Evolutionary conservation across 2,797 vertebrate species (phyloP).

Genomic region (Malacoraja senta): DNA sequence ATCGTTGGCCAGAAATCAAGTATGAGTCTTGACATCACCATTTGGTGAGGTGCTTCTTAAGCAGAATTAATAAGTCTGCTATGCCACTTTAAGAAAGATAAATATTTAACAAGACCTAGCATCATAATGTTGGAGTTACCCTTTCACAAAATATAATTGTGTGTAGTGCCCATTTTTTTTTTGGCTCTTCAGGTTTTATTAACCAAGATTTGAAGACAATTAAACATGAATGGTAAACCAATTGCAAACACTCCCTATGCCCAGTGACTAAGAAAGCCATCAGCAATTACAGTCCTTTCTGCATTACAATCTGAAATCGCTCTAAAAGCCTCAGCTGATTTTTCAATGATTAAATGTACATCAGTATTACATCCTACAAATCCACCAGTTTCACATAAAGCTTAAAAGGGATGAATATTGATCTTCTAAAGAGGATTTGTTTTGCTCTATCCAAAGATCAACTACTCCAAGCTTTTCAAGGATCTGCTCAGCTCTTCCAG

Average conservation of each 20-base stretch:
- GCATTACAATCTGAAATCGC: conserved; percentile 80
- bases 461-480: conserved; percentile 97
- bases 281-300: conserved; percentile 64
- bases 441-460: conserved; percentile 99
- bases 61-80: neutral
- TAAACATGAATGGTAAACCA: neutral
- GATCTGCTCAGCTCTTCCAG: conserved; percentile 91
- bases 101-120: conserved; percentile 15
- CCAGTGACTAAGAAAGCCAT: conserved; percentile 51
- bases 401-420: conserved; percentile 99
- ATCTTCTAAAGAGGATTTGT: conserved; percentile 99
- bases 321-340: conserved; percentile 86
- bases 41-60: neutral
- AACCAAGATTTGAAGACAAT: conserved; percentile 26
- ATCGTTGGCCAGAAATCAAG: neutral
- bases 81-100: neutral
- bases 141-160: neutral
- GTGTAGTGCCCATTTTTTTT: neutral
- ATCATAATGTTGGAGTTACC: neutral
- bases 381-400: conserved; percentile 98
- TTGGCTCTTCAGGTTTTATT: conserved; percentile 3
- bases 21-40: neutral
- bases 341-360: conserved; percentile 98
- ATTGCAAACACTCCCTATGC: conserved; percentile 10
- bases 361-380: conserved; percentile 91